Evolutionary conservation across 92 coral and sea anemone genomes (phyloP), one percentile per base, ranked within the genome.

Genomic region (Ricordea florida): DNA sequence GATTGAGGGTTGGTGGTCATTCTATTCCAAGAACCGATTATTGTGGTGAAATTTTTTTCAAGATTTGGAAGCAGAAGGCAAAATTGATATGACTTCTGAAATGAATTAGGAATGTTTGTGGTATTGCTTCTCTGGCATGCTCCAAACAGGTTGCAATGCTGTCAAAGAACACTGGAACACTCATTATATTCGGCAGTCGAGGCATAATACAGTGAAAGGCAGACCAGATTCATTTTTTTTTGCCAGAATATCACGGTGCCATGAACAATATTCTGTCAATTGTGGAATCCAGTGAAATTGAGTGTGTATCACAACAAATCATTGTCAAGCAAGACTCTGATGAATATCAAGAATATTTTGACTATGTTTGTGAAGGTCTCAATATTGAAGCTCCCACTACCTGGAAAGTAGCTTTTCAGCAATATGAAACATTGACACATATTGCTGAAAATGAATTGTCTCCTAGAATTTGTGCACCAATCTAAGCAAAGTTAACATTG

Each of bases 1-100:
- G 14, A 82, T 87, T 18, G 88, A 87, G 56, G 81, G 84, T 35
- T 82, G 92, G 92, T 87, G 88, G 77, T 72, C 87, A n/a, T 86
- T 72, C 59, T 79, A 40, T 72, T 40, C 70, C 23, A 72, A 50
- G 42, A 62, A 37, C 17, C 50, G 74, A n/a, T 74, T 76, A 22
- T 81, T 87, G 85, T 87, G 85, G 88, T 57, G 87, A 50, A 81
- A 68, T 59, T 69, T 74, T 48, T 87, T 75, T 69, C 38, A 30
- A 51, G 92, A 86, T 37, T 59, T 81, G 55, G 80, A 81, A 51
- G 62, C 78, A 2, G 60, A 74, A 34, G 79, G 79, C 43, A 65
- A 60, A 35, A 29, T 86, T 44, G 84, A 81, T 45, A 69, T 48
- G 43, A 37, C 83, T 16, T 73, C 72, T 5, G 73, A 76, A 45